Evolutionary conservation across 1,140 invertebrate genomes (phyloP).

Genomic region (Drosophila albomicans): DNA sequence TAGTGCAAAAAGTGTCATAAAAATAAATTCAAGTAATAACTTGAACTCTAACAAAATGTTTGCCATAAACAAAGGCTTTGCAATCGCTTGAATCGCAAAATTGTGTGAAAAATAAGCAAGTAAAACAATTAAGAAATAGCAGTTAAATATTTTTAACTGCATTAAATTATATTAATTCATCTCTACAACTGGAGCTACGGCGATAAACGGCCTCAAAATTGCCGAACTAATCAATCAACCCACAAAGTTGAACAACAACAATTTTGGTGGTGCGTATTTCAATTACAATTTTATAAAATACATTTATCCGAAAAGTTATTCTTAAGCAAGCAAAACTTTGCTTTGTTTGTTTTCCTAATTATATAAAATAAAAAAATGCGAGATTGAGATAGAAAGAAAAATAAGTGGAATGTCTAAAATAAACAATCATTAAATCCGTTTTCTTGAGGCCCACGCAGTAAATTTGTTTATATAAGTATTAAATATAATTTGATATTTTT

Average conservation of each 20-base stretch:
- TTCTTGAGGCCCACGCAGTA: background rate
- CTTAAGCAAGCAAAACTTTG: too few species aligned
- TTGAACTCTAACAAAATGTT: slow-evolving; percentile 46
- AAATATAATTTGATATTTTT: slow-evolving; percentile 48
- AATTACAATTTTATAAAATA: background rate
- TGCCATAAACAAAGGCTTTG: slow-evolving; percentile 63
- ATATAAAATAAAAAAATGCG: slow-evolving; percentile 6
- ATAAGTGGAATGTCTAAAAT: slow-evolving; percentile 34
- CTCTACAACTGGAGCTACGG: slow-evolving; percentile 16
- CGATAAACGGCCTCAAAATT: slow-evolving; percentile 66
- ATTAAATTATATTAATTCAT: slow-evolving; percentile 1
- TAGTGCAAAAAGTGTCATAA: slow-evolving; percentile 39
- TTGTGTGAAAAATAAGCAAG: background rate
- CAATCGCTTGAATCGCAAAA: slow-evolving; percentile 21
- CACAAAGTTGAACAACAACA: slow-evolving; percentile 80
- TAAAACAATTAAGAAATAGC: slow-evolving; percentile 19
- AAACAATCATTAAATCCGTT: slow-evolving; percentile 38
- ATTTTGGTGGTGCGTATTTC: slow-evolving; percentile 77
- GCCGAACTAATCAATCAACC: slow-evolving; percentile 81
- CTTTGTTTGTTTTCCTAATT: slow-evolving; percentile 31
- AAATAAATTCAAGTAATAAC: slow-evolving; percentile 7
- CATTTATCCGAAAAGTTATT: too few species aligned
- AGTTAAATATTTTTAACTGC: slow-evolving; percentile 14
- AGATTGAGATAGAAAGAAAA: background rate
- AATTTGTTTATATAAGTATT: slow-evolving; percentile 40